Conservation (phyloP, 2,113 vertebrate genomes). For the Fregata magnificens region DNA sequence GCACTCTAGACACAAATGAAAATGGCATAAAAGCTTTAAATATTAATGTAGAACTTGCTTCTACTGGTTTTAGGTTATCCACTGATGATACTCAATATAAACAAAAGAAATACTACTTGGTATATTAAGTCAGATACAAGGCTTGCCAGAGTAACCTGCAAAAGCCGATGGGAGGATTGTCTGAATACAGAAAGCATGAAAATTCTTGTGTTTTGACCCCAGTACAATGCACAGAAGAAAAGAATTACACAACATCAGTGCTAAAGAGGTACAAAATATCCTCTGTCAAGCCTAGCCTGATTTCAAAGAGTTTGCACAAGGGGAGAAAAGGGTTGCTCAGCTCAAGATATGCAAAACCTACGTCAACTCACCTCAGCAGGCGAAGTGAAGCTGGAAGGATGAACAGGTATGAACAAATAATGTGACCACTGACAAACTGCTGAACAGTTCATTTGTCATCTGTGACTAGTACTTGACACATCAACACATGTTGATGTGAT, state of each 20-base stretch:
- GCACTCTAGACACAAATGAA: not conserved
- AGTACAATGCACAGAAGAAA: not conserved
- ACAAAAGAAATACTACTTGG: not conserved
- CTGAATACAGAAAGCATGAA: not conserved
- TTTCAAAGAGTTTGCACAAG: not conserved
- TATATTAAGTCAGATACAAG: not conserved
- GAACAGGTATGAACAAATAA: not conserved
- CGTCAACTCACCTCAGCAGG: not conserved
- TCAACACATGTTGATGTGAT: no score
- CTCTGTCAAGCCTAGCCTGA: not conserved
- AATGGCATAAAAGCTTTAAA: not conserved
- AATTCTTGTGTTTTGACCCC: not conserved
- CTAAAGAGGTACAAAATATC: not conserved
- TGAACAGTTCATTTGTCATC: not conserved
- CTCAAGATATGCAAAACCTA: not conserved
- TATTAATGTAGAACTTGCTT: not conserved
- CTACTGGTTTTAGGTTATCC: not conserved
- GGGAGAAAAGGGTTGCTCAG: not conserved
- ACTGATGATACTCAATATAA: not conserved
- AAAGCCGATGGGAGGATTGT: not conserved
- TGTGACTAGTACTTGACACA: conserved; percentile 9
- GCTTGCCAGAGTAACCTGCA: not conserved
- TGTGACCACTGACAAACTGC: not conserved
- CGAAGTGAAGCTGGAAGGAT: not conserved
- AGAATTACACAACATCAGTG: not conserved